Conservation (phyloP, 92 coral and sea anemone genomes). For the Porites evermanni region DNA sequence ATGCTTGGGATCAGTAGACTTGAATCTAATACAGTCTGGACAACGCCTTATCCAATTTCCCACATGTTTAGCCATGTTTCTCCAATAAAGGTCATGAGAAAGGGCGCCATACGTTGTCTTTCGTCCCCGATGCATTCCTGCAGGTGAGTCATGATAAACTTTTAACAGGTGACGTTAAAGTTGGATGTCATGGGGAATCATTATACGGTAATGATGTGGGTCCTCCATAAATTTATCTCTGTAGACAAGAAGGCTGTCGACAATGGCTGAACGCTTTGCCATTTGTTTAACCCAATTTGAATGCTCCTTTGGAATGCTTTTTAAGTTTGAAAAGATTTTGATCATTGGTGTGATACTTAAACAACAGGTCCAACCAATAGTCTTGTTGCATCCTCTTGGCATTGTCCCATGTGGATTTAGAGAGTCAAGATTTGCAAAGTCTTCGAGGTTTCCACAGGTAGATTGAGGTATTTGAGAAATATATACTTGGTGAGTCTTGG, state of each 20-base stretch:
- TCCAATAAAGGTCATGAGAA: constrained; percentile 58
- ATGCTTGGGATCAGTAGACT: too few species aligned
- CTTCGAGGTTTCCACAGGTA: constrained; percentile 9
- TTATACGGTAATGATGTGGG: constrained; percentile 46
- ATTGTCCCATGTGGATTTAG: constrained; percentile 38
- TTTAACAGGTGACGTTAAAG: constrained; percentile 40
- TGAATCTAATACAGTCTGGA: constrained; percentile 9
- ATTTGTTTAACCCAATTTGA: constrained; percentile 55
- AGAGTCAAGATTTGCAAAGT: constrained; percentile 38
- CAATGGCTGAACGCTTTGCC: constrained; percentile 56
- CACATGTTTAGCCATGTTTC: constrained; percentile 62
- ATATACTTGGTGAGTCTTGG: constrained; percentile 23
- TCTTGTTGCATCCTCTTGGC: constrained; percentile 57
- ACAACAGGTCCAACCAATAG: constrained; percentile 51
- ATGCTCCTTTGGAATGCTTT: constrained; percentile 35
- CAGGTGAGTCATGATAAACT: constrained; percentile 57
- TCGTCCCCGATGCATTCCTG: constrained; percentile 64
- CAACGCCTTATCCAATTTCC: constrained; percentile 64
- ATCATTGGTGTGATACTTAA: constrained; percentile 34
- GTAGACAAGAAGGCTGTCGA: constrained; percentile 32
- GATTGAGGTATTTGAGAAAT: constrained; percentile 7
- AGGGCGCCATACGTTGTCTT: constrained; percentile 68
- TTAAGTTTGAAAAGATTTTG: constrained; percentile 19
- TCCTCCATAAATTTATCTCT: constrained; percentile 58
- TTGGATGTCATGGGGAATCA: constrained; percentile 46